Conservation (phyloP, 2,113 vertebrate genomes). For the Cavia aperea region DNA sequence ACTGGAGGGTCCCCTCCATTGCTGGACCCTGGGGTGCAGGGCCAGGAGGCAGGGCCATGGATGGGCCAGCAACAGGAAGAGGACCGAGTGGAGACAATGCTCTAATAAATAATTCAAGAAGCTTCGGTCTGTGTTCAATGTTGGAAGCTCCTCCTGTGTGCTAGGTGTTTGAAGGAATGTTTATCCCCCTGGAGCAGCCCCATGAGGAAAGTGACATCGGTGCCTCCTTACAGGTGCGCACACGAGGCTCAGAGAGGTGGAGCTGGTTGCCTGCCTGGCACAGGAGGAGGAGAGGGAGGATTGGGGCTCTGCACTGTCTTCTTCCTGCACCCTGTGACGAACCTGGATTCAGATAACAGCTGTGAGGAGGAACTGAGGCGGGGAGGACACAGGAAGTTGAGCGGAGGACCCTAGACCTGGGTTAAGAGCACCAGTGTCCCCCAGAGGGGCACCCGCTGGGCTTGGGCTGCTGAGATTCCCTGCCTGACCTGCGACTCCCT, state of each 20-base stretch:
- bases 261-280: background rate
- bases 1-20: background rate
- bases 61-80: background rate
- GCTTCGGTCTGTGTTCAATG: background rate
- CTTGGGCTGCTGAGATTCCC: background rate
- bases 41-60: background rate
- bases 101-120: background rate
- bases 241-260: background rate
- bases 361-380: background rate
- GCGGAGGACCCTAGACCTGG: background rate
- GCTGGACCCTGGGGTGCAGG: background rate
- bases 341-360: background rate
- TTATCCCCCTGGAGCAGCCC: background rate
- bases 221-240: background rate
- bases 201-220: background rate
- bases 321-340: background rate
- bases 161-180: background rate
- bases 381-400: background rate
- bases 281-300: background rate
- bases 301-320: background rate
- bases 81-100: background rate
- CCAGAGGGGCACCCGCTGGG: background rate
- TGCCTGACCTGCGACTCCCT: background rate
- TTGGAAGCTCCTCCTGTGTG: background rate
- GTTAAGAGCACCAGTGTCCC: too few relatives aligned